Conservation (phyloP, 92 coral and sea anemone species). For the Isaurus tuberculatus region DNA sequence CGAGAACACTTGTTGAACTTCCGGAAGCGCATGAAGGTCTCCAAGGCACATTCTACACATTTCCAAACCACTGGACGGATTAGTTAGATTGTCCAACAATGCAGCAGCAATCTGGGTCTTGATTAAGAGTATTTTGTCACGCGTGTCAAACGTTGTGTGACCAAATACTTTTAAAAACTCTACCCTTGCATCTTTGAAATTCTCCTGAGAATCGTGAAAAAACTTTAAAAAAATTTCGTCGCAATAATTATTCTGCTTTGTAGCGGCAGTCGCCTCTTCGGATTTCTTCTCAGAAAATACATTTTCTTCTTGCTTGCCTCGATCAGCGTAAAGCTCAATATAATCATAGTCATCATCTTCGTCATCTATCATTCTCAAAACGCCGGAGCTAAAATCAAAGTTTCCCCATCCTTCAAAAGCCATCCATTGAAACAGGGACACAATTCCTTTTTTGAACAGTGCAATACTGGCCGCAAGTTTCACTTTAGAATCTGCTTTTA, state of each 20-base stretch:
- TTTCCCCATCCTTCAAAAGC: background rate
- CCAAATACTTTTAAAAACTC: conserved; percentile 25
- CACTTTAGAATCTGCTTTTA: conserved; percentile 6
- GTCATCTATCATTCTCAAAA: conserved; percentile 2
- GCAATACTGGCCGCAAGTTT: conserved; percentile 24
- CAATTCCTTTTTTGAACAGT: conserved; percentile 20
- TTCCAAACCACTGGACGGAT: conserved; percentile 25
- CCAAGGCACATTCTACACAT: conserved; percentile 41
- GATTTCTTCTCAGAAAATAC: background rate
- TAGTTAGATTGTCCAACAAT: conserved; percentile 41
- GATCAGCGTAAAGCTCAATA: conserved; percentile 14
- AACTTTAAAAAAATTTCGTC: conserved; percentile 1
- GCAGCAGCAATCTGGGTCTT: conserved; percentile 54
- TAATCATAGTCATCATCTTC: conserved; percentile 40
- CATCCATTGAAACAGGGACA: conserved; percentile 18
- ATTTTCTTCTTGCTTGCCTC: background rate
- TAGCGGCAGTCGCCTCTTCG: background rate
- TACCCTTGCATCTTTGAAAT: conserved; percentile 11
- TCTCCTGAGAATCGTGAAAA: conserved; percentile 20
- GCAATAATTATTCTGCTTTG: background rate
- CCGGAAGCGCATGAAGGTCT: conserved; percentile 53
- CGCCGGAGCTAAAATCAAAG: conserved; percentile 30
- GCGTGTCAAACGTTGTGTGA: conserved; percentile 40
- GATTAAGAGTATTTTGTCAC: conserved; percentile 53
- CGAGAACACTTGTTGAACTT: conserved; percentile 34